A percentile compares a stretch with the other conserved stretches of the same genome.
These are phyloP conservation scores for Synanthedon tipuliformis DNA, from an alignment of 2,888 invertebrate genomes.

Conservation along the genomic window DNA sequence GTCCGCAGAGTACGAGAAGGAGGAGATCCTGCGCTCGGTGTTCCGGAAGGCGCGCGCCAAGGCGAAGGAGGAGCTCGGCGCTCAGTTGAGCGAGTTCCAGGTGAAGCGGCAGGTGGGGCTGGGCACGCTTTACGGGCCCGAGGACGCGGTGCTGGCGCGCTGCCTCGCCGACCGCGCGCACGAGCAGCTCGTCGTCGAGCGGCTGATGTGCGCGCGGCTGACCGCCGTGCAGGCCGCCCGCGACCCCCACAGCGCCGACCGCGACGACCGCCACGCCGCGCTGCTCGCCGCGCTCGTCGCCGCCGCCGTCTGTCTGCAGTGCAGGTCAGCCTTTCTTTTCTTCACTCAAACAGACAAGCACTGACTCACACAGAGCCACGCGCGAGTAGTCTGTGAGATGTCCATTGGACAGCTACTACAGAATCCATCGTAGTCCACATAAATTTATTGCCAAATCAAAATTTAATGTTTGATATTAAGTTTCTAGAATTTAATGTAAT, in stretches of 20 bases:
- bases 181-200: constrained; percentile 56
- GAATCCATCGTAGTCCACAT: too few species aligned
- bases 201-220: constrained; percentile 37
- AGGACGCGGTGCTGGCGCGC: constrained; percentile 82
- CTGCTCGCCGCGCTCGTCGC: constrained; percentile 42
- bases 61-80: constrained; percentile 84
- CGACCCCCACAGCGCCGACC: constrained; percentile 8
- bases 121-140: constrained; percentile 89
- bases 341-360: too few species aligned
- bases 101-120: constrained; percentile 91
- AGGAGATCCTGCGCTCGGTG: constrained; percentile 87
- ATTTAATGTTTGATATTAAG: too few species aligned
- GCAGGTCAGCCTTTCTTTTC: constrained; percentile 33
- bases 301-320: constrained; percentile 41
- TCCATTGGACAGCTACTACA: too few species aligned
- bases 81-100: constrained; percentile 86
- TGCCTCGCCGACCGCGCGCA: constrained; percentile 75
- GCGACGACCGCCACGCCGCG: constrained; percentile 22
- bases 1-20: constrained; percentile 81
- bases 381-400: too few species aligned
- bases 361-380: too few species aligned
- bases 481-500: too few species aligned
- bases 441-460: too few species aligned
- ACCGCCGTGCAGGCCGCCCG: constrained; percentile 11
- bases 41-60: constrained; percentile 90